Evolutionary conservation across 2,888 invertebrate species (phyloP).

Genomic region (Lumbricus terrestris): DNA sequence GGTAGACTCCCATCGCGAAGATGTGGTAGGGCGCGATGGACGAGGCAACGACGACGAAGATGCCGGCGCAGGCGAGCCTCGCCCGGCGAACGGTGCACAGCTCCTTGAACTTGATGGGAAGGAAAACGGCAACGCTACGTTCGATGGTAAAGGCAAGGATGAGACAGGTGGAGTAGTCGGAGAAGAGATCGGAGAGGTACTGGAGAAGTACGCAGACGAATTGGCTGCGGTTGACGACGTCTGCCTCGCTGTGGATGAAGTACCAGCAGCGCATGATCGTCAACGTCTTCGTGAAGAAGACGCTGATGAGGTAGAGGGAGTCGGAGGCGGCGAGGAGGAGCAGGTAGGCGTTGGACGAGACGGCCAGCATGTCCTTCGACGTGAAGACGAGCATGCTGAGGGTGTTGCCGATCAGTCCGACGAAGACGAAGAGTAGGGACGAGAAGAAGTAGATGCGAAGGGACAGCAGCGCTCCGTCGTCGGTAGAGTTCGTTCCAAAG

Average conservation of each 20-base stretch:
- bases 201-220: conserved; percentile 36
- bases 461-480: conserved; percentile 18
- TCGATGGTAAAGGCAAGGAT: conserved; percentile 42
- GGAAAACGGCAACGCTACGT: conserved; percentile 40
- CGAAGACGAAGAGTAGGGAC: conserved; percentile 32
- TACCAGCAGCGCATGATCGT: conserved; percentile 38
- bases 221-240: conserved; percentile 34
- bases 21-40: conserved; percentile 39
- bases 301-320: conserved; percentile 39
- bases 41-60: conserved; percentile 31
- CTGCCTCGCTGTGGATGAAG: conserved; percentile 28
- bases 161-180: conserved; percentile 41
- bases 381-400: conserved; percentile 39
- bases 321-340: conserved; percentile 40
- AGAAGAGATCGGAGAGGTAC: conserved; percentile 39
- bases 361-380: conserved; percentile 37
- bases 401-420: conserved; percentile 39
- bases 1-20: conserved; percentile 32
- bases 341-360: conserved; percentile 42
- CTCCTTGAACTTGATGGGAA: conserved; percentile 40
- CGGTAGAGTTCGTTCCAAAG: neutral
- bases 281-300: conserved; percentile 37
- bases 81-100: conserved; percentile 39
- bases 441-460: conserved; percentile 19
- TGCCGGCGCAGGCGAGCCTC: conserved; percentile 24